A percentile compares a stretch with the other conserved stretches of the same genome.
phyloP scores from a whole-genome alignment of 2,797 vertebrate species.

The Silurus lanzhouensis region DNA sequence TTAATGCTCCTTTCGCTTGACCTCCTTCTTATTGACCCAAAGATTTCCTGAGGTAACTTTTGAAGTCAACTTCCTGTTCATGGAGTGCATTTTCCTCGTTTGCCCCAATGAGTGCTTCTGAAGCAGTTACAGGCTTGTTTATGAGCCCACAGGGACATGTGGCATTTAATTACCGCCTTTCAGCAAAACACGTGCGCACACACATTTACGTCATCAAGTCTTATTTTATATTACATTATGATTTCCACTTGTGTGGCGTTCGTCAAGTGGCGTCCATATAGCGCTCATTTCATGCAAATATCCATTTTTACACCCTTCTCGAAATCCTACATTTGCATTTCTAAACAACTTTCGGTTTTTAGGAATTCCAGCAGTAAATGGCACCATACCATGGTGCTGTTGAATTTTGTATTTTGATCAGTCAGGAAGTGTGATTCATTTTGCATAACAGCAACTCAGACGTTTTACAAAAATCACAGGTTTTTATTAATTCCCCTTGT shows the following conservation, averaged over 20 bases:
- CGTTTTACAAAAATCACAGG: neutral
- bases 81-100: constrained; percentile 52
- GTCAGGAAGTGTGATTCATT: neutral
- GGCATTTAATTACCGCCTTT: constrained; percentile 11
- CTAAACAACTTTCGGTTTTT: neutral
- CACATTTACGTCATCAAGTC: no score
- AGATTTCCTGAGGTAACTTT: constrained; percentile 17
- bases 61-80: constrained; percentile 50
- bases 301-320: neutral
- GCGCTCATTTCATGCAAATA: neutral
- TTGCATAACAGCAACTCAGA: neutral
- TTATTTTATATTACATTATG: neutral
- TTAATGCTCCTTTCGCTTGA: constrained; percentile 3
- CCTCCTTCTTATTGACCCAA: neutral
- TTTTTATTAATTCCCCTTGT: neutral
- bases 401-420: neutral
- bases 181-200: neutral
- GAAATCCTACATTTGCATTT: neutral
- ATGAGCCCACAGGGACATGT: constrained; percentile 24
- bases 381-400: neutral
- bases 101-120: constrained; percentile 43
- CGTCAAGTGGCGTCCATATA: neutral
- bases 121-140: constrained; percentile 28
- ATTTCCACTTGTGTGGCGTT: neutral
- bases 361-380: neutral